Percentiles rank a stretch among this genome's conserved stretches.
Conservation (phyloP, 35 echinoderm and acorn worm species). For the Holothuria glaberrima region DNA sequence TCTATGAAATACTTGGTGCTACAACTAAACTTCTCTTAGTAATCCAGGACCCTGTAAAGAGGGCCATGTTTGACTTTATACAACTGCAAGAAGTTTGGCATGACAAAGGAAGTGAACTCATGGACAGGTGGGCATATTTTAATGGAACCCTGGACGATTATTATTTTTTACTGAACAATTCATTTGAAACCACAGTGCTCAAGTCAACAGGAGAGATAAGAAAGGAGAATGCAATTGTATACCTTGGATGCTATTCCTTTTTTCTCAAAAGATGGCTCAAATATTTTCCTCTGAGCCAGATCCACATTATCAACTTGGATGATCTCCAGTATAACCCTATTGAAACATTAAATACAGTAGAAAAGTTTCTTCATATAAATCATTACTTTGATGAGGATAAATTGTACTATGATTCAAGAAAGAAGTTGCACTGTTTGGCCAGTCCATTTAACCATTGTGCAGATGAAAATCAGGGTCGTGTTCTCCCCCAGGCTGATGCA, state of each 20-base stretch:
- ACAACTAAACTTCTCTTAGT: constrained; percentile 63
- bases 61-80: constrained; percentile 65
- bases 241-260: constrained; percentile 36
- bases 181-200: constrained; percentile 46
- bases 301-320: constrained; percentile 16
- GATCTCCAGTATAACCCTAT: constrained; percentile 14
- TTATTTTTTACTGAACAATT: constrained; percentile 47
- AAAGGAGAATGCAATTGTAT: constrained; percentile 44
- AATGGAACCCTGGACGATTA: constrained; percentile 42
- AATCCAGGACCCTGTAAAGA: constrained; percentile 53
- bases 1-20: constrained; percentile 30
- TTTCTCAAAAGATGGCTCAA: constrained; percentile 57
- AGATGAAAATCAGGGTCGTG: constrained; percentile 34
- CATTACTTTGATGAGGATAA: constrained; percentile 17
- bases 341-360: not conserved
- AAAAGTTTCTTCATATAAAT: constrained; percentile 39
- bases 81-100: constrained; percentile 44
- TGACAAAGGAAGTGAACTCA: constrained; percentile 40
- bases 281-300: constrained; percentile 1
- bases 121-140: constrained; percentile 46
- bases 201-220: constrained; percentile 11
- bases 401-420: constrained; percentile 27
- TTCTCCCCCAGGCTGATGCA: constrained; percentile 10
- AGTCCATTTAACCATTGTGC: constrained; percentile 58
- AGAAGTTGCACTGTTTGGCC: constrained; percentile 40